A percentile compares a stretch with the other conserved stretches of the same genome.
phyloP scores from a whole-genome alignment of 2,888 invertebrate genomes.

The Tricholauxania praeusta region DNA sequence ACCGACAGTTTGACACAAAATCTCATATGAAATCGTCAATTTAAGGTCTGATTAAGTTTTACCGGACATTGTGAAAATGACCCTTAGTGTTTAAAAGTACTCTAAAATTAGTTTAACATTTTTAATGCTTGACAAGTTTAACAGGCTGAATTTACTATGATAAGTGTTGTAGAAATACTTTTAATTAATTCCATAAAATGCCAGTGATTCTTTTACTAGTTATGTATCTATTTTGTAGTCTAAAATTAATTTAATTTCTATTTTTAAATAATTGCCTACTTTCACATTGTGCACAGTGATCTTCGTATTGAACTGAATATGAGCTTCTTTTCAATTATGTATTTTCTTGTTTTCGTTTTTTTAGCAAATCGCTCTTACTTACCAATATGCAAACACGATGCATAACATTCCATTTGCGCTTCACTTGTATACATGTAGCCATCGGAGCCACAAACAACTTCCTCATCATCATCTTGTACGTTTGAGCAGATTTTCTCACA shows the following conservation, averaged over 20 bases:
- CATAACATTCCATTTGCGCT: constrained; percentile 64
- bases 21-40: too few species aligned
- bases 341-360: constrained; percentile 1
- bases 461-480: constrained; percentile 65
- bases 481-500: constrained; percentile 65
- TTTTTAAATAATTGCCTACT: constrained; percentile 15
- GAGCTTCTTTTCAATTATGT: not conserved
- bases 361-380: constrained; percentile 40
- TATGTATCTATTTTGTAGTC: too few species aligned
- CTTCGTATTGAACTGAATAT: not conserved
- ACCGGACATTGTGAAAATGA: too few species aligned
- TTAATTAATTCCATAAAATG: too few species aligned
- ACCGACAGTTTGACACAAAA: too few species aligned
- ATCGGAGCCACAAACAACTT: constrained; percentile 65
- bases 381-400: constrained; percentile 65
- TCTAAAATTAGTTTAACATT: too few species aligned
- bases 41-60: too few species aligned
- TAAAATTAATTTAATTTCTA: not conserved
- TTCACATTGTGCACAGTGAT: constrained; percentile 12
- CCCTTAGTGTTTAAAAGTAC: too few species aligned
- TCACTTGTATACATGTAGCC: constrained; percentile 67
- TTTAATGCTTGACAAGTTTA: too few species aligned
- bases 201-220: too few species aligned
- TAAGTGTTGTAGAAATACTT: too few species aligned
- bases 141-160: too few species aligned